These are phyloP conservation scores for Cantharis rufa DNA, from an alignment of 2,888 invertebrate genomes.

Conservation along the genomic window DNA sequence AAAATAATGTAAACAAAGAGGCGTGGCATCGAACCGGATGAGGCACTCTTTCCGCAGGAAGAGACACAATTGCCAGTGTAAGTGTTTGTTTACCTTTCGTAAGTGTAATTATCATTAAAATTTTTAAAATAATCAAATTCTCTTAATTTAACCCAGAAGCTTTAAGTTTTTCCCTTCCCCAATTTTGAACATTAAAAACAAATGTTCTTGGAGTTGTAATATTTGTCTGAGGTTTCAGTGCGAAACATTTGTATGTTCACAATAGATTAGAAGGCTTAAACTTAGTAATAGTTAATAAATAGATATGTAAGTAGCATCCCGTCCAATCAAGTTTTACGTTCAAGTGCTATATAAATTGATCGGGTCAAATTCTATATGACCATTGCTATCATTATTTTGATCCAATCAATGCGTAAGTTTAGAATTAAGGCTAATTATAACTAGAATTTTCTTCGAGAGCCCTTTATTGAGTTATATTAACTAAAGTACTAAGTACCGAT, in stretches of 20 bases:
- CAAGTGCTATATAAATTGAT: neutral
- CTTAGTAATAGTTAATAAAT: constrained; percentile 11
- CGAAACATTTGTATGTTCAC: constrained; percentile 4
- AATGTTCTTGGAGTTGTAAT: neutral
- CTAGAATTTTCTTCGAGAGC: constrained; percentile 11
- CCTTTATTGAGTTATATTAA: neutral
- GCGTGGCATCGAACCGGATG: too few species aligned
- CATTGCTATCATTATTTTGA: neutral
- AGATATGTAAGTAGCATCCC: constrained; percentile 22
- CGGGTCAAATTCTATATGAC: neutral
- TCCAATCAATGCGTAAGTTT: neutral
- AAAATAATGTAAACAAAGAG: too few species aligned
- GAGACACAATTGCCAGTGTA: too few species aligned
- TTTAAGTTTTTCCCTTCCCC: neutral
- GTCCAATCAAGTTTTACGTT: constrained; percentile 10
- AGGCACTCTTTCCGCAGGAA: too few species aligned
- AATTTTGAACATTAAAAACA: neutral
- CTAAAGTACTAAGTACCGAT: neutral
- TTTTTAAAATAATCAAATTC: too few species aligned
- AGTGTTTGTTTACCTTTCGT: too few species aligned
- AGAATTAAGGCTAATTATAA: constrained; percentile 8
- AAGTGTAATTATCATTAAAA: too few species aligned
- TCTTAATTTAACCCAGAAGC: neutral
- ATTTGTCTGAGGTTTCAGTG: constrained; percentile 5
- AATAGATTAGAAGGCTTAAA: neutral